These are phyloP conservation scores for Linurgus olivaceus DNA, from an alignment of 2,797 vertebrate species.

Conservation along the genomic window DNA sequence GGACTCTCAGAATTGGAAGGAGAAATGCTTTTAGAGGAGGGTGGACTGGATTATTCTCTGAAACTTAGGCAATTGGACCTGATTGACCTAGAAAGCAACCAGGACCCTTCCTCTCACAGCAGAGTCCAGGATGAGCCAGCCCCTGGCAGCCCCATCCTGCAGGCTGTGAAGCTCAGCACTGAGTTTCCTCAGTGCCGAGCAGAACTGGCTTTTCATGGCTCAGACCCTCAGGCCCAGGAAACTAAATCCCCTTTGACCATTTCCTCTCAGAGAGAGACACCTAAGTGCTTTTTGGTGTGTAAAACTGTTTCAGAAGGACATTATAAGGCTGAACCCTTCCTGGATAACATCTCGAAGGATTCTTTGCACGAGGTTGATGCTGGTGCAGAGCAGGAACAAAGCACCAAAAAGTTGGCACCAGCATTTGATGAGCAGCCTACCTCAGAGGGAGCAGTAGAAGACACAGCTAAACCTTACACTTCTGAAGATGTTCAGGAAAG, in stretches of 20 bases:
- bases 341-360: neutral
- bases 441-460: neutral
- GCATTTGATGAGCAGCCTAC: neutral
- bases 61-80: neutral
- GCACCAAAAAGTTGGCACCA: neutral
- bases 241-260: neutral
- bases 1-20: neutral
- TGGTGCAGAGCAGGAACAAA: constrained; percentile 1
- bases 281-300: constrained; percentile 45
- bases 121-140: neutral
- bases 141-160: neutral
- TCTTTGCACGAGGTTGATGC: neutral
- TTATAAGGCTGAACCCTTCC: constrained; percentile 30
- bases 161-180: neutral
- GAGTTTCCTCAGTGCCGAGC: neutral
- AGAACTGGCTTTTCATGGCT: neutral
- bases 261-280: constrained; percentile 22
- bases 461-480: neutral
- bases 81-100: neutral
- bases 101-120: neutral
- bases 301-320: constrained; percentile 49
- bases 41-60: neutral
- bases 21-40: neutral
- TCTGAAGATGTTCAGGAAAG: neutral
- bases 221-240: neutral